Evolutionary conservation across 2,113 vertebrate species (phyloP), one percentile per base, ranked within the genome.

Genomic region (Odocoileus hemionus): DNA sequence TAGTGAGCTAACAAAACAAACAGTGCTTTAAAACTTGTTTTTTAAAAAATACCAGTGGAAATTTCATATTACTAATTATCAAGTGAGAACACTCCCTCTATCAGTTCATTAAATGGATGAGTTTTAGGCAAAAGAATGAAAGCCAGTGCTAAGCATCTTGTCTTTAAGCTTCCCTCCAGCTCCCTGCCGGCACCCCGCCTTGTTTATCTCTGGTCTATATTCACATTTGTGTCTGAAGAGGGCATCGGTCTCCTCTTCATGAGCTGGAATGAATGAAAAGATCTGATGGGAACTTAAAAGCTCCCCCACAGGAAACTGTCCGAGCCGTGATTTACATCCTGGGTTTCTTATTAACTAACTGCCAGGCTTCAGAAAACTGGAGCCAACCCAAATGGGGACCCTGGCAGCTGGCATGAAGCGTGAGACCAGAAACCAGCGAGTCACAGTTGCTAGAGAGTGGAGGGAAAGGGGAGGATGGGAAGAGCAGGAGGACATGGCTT

Each of bases 301-400:
- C 89, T 19, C 54, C 64, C 86, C 91, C 57, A 97, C 96, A 98
- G 94, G 96, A 97, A 98, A 95, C 55, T 89, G 91, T 96, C 92
- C 94, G 50, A 43, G 54, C 67, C 25, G 52, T 96, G 97, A 98
- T 98, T 98, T 70, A 74, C 97, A 96, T 94, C 54, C 60, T 78
- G 94, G 86, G 94, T 98, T 79, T 82, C 97, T 97, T 96, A 96
- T 88, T 98, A 97, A 95, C 93, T 67, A 86, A 97, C 92, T 96
- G 87, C 96, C 98, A 98, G 96, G 89, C 97, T 97, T 84, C 95
- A 94, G 97, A 94, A 95, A 97, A 97, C 98, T 67, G 91, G 89
- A 97, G 55, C 58, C 26, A 47, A 47, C 74, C 25, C 82, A 83
- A 94, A 92, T 86, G 33, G 64, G 54, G 92, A 78, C 95, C 97